Base-by-base conservation (phyloP, 2,888 invertebrate species). In the Muschampia plurimacula region DNA sequence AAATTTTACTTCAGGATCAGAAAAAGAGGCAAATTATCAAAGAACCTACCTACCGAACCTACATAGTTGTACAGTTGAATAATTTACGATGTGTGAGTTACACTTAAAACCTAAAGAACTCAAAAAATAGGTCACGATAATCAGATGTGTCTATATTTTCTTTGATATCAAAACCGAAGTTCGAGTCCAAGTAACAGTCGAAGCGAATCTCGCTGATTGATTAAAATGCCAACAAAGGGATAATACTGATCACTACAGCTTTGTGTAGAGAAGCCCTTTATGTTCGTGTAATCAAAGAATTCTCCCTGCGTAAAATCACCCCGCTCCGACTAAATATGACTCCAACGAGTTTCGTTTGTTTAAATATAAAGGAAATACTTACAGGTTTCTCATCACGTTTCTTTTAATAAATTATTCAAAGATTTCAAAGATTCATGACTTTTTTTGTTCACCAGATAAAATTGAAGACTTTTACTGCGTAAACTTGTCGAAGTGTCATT, bases 161-260 rank as follows among this genome's bases (percentile, higher is more conserved):
- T 72, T 72, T 67, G 22, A 72, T 22, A 69, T 60, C 57, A 63
- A 67, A 52, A 72, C 41, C 55, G 41, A 63, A 62, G 52, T 72
- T 63, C 60, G 62, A 63, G 32, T 67, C 39, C 55, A 71, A 71
- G 52, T 80, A 76, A 78, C 80, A 82, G 81, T 79, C 82, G 79
- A 81, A 79, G 78, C 83, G 78, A 69, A 74, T 78, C 80, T 86
- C 86, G 83, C 84, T 93, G 94, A 93, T 94, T 94, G 94, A 94
- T 94, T 94, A 94, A 93, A 94, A 89, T 88, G 81, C 88, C 87
- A 91, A 93, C 93, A 93, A 91, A 89, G 89, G 92, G 92, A 91
- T 92, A 89, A 90, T 88, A 86, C 88, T 91, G 93, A 93, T 93
- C 92, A 92, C 87, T 82, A 84, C 78, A 83, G 90, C 91, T 91